These are phyloP conservation scores for Bombus soroeensis DNA, from an alignment of 1,140 invertebrate genomes.

Conservation along the genomic window DNA sequence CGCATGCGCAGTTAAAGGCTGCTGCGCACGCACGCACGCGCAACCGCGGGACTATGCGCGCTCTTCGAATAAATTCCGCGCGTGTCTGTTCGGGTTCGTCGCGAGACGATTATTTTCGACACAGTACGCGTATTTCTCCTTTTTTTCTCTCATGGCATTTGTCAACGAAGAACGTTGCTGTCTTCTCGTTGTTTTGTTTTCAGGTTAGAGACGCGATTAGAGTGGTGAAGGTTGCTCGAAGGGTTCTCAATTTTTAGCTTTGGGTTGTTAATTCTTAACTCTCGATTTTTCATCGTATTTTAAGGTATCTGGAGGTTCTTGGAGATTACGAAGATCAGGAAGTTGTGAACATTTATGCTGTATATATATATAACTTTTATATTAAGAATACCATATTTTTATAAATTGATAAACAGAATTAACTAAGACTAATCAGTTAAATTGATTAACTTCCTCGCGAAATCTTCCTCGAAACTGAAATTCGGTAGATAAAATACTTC, in stretches of 20 bases:
- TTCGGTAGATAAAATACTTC: background rate
- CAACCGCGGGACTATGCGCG: conserved; percentile 3
- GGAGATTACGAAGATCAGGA: background rate
- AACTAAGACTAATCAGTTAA: background rate
- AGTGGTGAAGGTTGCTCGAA: background rate
- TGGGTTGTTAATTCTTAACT: background rate
- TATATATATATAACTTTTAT: too few species aligned
- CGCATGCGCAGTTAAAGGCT: conserved; percentile 4
- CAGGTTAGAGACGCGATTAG: background rate
- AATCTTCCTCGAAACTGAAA: too few species aligned
- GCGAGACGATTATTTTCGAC: conserved; percentile 29
- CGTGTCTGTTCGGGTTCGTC: background rate
- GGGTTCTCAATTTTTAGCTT: background rate
- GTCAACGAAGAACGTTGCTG: background rate
- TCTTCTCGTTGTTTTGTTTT: background rate
- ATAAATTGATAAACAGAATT: background rate
- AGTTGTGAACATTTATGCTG: too few species aligned
- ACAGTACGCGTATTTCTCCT: background rate
- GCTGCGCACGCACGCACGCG: background rate
- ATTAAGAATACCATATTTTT: background rate
- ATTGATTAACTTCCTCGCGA: too few species aligned
- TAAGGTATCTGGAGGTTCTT: background rate
- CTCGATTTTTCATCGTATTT: background rate
- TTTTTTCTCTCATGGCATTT: background rate
- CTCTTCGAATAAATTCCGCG: conserved; percentile 27